Conservation (phyloP, 2,797 vertebrate species). For the Huso huso region DNA sequence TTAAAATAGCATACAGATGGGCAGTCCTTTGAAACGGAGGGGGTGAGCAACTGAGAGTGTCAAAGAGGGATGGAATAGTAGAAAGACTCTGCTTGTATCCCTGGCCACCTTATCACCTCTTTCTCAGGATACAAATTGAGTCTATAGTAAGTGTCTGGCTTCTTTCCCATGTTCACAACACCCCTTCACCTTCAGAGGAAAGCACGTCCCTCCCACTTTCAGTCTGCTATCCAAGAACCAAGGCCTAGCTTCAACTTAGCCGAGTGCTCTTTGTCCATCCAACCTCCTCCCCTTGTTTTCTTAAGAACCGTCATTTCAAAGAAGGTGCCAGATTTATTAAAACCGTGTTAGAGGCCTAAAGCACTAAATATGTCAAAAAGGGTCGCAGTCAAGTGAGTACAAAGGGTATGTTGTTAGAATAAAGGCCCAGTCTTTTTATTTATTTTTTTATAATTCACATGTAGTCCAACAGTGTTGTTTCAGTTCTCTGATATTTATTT, state of each 20-base stretch:
- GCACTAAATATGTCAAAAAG: constrained; percentile 22
- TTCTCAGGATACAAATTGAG: constrained; percentile 49
- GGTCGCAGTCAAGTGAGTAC: constrained; percentile 15
- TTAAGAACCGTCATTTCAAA: constrained; percentile 27
- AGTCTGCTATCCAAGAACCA: constrained; percentile 26
- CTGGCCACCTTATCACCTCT: constrained; percentile 39
- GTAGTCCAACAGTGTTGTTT: no score
- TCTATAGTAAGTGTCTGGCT: constrained; percentile 42
- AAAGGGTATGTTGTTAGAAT: not conserved
- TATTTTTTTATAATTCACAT: no score
- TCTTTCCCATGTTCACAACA: constrained; percentile 50
- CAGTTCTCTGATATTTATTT: no score
- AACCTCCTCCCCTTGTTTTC: constrained; percentile 25
- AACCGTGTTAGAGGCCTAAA: constrained; percentile 25
- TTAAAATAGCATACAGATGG: constrained; percentile 72
- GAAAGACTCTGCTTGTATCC: constrained; percentile 45
- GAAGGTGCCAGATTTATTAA: constrained; percentile 39
- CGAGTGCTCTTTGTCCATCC: no score
- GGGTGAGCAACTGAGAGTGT: constrained; percentile 39
- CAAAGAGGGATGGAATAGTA: constrained; percentile 44
- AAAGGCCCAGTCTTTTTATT: not conserved
- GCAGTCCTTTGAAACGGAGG: constrained; percentile 34
- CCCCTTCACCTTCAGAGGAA: constrained; percentile 63
- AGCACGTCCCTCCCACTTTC: constrained; percentile 49
- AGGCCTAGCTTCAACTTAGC: not conserved